Base-by-base conservation (phyloP, 1,140 invertebrate species). In the Ceratosolen solmsi region DNA sequence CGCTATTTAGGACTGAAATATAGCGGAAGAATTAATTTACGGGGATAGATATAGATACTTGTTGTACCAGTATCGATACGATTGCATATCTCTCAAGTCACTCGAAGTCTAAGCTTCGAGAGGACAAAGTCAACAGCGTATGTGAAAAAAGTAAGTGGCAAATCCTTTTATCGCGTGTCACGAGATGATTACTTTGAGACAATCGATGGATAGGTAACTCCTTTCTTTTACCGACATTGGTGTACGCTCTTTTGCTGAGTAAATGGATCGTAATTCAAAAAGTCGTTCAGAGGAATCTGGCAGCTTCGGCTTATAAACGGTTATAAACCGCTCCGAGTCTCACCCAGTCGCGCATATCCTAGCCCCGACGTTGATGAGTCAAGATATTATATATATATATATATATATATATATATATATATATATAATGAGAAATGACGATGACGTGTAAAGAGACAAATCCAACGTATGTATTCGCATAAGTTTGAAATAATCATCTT, bases 231-330 rank as follows among this genome's bases (percentile, higher is more conserved):
- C 11, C n/a, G 20, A 20, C 8, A 30, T 25, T 41, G 22, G 25
- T 22, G 27, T 70, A 41, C n/a, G 38, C 33, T 82, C 63, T 5
- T 82, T 72, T 80, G 80, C 81, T 49, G 33, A 73, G 77, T 77
- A 82, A 84, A 78, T 80, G 65, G 73, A 82, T 84, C 77, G 65
- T 82, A 80, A 84, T 63, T 82, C 56, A 56, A 20, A 79, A 84
- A 80, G 83, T 80, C 77, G 65, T 80, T 81, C 74, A 41, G 46
- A 83, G 68, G 70, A 84, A 84, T 83, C 81, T 63, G 73, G 71
- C 25, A 80, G n/a, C 63, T 33, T 46, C 51, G 80, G n/a, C 51
- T 74, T 84, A 82, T 84, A 84, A 82, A 80, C 81, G 79, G 81
- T 83, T 82, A 83, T 80, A 83, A 84, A 77, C 68, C 83, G 65